Evolutionary conservation across 2,113 vertebrate species (phyloP), one percentile per base, ranked within the genome.

Genomic region (Chloroceryle aenea): DNA sequence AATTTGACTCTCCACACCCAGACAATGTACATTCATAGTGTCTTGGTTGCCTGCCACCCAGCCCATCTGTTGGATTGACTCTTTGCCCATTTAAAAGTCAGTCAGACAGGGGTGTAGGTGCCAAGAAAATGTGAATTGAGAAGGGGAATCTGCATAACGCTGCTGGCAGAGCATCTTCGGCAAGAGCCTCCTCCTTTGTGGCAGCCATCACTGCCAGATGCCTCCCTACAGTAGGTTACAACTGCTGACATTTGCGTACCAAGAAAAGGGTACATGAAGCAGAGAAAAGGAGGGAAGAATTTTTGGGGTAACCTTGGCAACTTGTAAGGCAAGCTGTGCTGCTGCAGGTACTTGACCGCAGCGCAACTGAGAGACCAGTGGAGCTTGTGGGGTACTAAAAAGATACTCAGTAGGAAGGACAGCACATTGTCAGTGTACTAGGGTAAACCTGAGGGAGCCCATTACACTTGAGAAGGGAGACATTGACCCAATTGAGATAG

Each of bases 41-140:
- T 67, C 73, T 95, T 96, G 96, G 93, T 96, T 84, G 87, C 78
- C 82, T 97, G 93, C 96, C 94, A 96, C 81, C 47, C 61, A 15
- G 69, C 87, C 95, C 93, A 94, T 97, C 96, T 97, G 96, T 87
- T 95, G 87, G 85, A 67, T 92, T 95, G 97, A 97, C 83, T 95
- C 91, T 90, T 82, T 95, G 91, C 94, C 95, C 30, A 1, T 88
- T 95, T 95, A 92, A 89, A 95, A 96, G 87, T 96, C 97, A 97
- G 95, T 89, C 91, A 97, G 97, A 95, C 89, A 89, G 47, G 93
- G 82, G 55, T 79, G 48, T 87, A 74, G 79, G 68, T 85, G 94
- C 96, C 96, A 97, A 96, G 94, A 95, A 92, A 91, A 91, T 85
- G 91, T 71, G 95, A 83, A 90, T 91, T 91, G 93, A 91, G 95